Evolutionary conservation across 2,797 vertebrate genomes (phyloP).

Genomic region (Eremophila alpestris): DNA sequence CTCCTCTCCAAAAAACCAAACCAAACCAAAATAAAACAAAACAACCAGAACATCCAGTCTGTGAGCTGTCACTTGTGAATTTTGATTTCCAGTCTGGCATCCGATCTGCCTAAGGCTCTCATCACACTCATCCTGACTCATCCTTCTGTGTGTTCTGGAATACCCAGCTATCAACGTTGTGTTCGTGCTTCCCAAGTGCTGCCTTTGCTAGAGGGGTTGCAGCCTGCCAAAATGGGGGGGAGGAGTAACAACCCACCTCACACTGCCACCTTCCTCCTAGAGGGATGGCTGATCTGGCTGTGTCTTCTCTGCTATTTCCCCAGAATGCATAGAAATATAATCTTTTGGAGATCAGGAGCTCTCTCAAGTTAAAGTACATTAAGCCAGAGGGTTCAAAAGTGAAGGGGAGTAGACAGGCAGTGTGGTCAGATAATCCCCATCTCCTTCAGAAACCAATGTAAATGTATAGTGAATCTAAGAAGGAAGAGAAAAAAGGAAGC

Average conservation of each 20-base stretch:
- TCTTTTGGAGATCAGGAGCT: not conserved
- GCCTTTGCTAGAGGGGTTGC: not conserved
- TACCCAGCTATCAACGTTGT: not conserved
- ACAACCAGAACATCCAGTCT: not conserved
- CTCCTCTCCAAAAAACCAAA: not conserved
- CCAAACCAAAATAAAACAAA: not conserved
- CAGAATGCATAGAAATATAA: not conserved
- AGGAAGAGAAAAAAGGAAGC: slow-evolving; percentile 50
- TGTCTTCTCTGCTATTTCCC: not conserved
- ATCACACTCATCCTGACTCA: not conserved
- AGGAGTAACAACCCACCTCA: not conserved
- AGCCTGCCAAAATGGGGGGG: not conserved
- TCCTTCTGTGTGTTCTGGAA: not conserved
- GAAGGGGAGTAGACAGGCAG: not conserved
- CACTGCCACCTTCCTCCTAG: not conserved
- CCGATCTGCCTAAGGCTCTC: not conserved
- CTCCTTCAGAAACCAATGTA: not conserved
- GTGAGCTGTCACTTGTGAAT: not conserved
- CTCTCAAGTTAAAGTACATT: not conserved
- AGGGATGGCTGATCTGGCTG: not conserved
- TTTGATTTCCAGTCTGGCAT: not conserved
- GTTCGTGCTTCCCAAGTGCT: accelerated
- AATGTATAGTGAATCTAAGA: not conserved
- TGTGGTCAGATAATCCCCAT: not conserved
- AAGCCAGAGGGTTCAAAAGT: not conserved